phyloP scores from a whole-genome alignment of 1,140 invertebrate genomes.

The Eriosoma lanigerum region DNA sequence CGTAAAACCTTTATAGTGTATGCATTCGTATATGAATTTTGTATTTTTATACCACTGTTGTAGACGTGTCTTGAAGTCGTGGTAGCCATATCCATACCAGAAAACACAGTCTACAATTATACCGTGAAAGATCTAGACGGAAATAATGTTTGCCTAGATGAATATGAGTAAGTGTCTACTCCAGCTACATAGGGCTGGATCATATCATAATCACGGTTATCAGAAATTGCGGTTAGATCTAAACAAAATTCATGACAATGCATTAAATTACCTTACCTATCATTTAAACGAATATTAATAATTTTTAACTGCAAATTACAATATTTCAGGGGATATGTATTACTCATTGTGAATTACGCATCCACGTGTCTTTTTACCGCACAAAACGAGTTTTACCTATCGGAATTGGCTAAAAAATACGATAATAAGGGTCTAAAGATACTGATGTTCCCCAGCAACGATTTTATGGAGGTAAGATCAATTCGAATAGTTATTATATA shows the following conservation, averaged over 20 bases:
- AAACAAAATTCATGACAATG: too few relatives aligned
- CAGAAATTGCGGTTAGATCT: too few relatives aligned
- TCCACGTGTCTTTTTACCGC: neutral
- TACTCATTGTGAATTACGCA: conserved; percentile 11
- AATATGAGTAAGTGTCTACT: neutral
- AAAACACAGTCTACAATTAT: neutral
- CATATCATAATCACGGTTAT: too few relatives aligned
- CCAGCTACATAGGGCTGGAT: too few relatives aligned
- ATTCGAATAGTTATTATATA: neutral
- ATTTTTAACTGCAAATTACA: too few relatives aligned
- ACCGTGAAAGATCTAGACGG: neutral
- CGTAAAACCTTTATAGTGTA: too few relatives aligned
- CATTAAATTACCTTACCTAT: too few relatives aligned
- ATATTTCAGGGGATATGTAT: conserved; percentile 13
- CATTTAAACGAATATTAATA: too few relatives aligned
- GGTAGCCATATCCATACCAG: too few relatives aligned
- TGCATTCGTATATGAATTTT: too few relatives aligned
- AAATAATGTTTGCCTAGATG: neutral
- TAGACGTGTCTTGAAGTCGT: too few relatives aligned
- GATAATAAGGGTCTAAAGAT: neutral
- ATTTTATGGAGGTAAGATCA: neutral
- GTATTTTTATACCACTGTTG: too few relatives aligned
- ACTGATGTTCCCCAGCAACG: conserved; percentile 1
- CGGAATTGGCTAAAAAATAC: neutral
- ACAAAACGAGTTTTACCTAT: neutral